Conservation (phyloP, 2,113 vertebrate genomes). For the Ramphastos sulfuratus region DNA sequence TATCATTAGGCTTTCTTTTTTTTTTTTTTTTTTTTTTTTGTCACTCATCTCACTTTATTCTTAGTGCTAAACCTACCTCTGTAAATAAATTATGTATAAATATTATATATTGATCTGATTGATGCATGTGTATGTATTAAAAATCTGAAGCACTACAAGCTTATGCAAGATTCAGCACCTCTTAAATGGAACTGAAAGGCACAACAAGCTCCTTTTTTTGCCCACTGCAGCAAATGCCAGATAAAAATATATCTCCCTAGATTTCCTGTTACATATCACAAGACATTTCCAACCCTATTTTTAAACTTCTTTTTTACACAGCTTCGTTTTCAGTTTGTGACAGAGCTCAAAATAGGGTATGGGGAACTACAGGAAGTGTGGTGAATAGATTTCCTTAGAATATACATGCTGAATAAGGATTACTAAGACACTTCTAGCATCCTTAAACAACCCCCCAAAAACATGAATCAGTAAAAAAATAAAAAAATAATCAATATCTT, state of each 20-base stretch:
- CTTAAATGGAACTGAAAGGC: not conserved
- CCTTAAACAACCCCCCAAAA: not conserved
- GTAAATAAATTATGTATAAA: not conserved
- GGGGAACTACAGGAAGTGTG: not conserved
- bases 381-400: not conserved
- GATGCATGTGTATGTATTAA: not conserved
- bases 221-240: not conserved
- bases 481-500: not conserved
- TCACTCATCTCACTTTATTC: not conserved
- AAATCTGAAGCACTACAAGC: not conserved
- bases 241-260: constrained; percentile 17
- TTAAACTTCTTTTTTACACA: constrained; percentile 25
- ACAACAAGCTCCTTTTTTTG: constrained; percentile 13
- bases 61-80: not conserved
- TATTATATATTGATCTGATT: not conserved
- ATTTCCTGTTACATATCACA: constrained; percentile 30
- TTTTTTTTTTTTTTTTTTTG: not conserved
- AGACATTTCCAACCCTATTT: constrained; percentile 9
- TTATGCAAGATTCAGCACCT: not conserved
- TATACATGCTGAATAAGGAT: not conserved
- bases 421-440: not conserved
- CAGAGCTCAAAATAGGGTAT: not conserved
- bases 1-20: not conserved
- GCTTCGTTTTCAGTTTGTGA: not conserved
- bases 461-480: not conserved